Conservation (phyloP, 2,888 invertebrate species). For the Ormyrus nitidulus region DNA sequence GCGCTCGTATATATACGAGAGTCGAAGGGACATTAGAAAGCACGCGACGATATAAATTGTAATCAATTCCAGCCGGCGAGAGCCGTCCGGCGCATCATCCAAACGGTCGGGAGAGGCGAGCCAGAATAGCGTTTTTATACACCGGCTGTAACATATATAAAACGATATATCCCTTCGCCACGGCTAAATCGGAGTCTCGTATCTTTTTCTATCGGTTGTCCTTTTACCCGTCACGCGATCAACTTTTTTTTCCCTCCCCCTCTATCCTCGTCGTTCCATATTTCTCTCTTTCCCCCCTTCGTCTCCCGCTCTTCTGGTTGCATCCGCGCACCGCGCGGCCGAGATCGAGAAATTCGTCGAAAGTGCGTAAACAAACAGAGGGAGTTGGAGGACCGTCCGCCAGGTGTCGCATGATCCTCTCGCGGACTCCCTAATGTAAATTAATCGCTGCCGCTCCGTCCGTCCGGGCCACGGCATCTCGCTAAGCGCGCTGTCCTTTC, state of each 20-base stretch:
- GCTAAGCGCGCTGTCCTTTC: not conserved
- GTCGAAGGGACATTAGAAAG: slow-evolving; percentile 17
- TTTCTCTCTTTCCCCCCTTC: slow-evolving; percentile 8
- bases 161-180: not conserved
- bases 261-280: slow-evolving; percentile 22
- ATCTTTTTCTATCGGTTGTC: slow-evolving; percentile 42
- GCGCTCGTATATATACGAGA: not conserved
- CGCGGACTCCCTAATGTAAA: slow-evolving; percentile 7
- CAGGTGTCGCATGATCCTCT: slow-evolving; percentile 3
- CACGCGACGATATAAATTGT: slow-evolving; percentile 38
- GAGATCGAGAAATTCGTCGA: not conserved
- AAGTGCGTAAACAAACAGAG: not conserved
- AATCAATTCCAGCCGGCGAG: slow-evolving; percentile 31
- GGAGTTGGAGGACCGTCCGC: not conserved
- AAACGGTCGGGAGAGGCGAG: not conserved
- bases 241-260: slow-evolving; percentile 6
- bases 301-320: not conserved
- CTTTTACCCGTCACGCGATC: slow-evolving; percentile 28
- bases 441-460: slow-evolving; percentile 12
- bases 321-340: slow-evolving; percentile 4
- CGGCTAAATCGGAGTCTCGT: slow-evolving; percentile 17
- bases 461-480: not conserved
- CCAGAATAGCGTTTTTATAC: slow-evolving; percentile 34
- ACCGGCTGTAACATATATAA: not conserved
- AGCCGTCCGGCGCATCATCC: slow-evolving; percentile 17